These are phyloP conservation scores for Lethrus apterus DNA, from an alignment of 1,140 invertebrate genomes.

Conservation along the genomic window DNA sequence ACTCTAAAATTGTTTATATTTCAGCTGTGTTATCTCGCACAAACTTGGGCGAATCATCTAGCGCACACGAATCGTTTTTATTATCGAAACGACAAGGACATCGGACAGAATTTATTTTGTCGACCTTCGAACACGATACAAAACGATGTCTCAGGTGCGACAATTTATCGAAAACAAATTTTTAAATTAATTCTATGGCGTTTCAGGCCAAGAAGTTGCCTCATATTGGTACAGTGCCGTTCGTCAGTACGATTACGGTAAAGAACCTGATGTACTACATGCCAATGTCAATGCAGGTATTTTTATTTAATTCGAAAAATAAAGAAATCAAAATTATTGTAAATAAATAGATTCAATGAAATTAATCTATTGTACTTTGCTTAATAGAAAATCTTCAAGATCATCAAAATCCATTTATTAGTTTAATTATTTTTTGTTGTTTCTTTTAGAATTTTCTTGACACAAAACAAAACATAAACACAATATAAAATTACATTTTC, in stretches of 20 bases:
- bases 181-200: no score
- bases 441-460: no score
- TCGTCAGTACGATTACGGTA: conserved; percentile 63
- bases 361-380: no score
- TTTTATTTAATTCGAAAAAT: conserved; percentile 4
- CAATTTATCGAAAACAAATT: not conserved
- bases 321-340: no score
- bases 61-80: conserved; percentile 70
- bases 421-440: no score
- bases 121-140: conserved; percentile 56
- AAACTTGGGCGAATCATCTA: conserved; percentile 78
- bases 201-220: conserved; percentile 69
- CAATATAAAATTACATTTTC: no score
- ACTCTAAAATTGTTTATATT: conserved; percentile 30
- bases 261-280: conserved; percentile 63
- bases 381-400: no score
- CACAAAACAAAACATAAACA: no score
- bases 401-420: no score
- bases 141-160: conserved; percentile 56
- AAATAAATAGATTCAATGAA: no score
- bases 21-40: conserved; percentile 70
- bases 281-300: conserved; percentile 71
- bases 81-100: conserved; percentile 63
- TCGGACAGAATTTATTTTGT: conserved; percentile 72
- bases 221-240: conserved; percentile 83